Percentiles rank a stretch among this genome's conserved stretches.
phyloP scores from a whole-genome alignment of 2,113 vertebrate genomes.

The Ctenomys sociabilis region DNA sequence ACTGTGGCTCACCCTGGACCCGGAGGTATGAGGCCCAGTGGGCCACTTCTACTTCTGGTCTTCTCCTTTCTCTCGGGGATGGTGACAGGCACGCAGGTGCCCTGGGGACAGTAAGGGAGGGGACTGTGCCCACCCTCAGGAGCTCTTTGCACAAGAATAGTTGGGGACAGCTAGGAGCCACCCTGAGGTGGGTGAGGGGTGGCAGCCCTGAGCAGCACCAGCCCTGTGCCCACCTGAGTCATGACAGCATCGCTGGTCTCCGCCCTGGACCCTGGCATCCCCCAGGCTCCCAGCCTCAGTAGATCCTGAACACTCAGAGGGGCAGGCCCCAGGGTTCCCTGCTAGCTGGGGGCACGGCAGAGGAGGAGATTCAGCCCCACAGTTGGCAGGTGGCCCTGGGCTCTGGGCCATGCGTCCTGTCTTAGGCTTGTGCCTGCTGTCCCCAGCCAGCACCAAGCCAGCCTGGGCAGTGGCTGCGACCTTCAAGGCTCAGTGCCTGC shows the following conservation, averaged over 20 bases:
- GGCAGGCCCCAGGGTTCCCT: background rate
- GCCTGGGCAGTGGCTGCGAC: background rate
- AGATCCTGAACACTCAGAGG: background rate
- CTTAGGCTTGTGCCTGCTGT: background rate
- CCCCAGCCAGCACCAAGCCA: background rate
- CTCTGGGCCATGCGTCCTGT: background rate
- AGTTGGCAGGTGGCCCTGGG: background rate
- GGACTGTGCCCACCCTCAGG: background rate
- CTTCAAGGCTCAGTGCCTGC: background rate
- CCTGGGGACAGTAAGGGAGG: background rate
- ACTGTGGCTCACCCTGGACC: background rate
- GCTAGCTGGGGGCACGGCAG: background rate
- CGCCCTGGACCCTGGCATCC: background rate
- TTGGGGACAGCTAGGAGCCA: background rate
- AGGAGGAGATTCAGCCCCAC: background rate
- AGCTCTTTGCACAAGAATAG: background rate
- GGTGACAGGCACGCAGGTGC: background rate
- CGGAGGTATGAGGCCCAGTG: background rate
- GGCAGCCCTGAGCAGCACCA: background rate
- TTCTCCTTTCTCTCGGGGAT: background rate
- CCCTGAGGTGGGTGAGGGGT: background rate
- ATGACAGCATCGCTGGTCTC: background rate
- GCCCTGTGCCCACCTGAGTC: background rate
- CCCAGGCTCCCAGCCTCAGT: background rate
- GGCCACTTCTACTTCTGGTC: background rate